Evolutionary conservation across 2,113 vertebrate genomes (phyloP).

Genomic region (Syrrhaptes paradoxus): DNA sequence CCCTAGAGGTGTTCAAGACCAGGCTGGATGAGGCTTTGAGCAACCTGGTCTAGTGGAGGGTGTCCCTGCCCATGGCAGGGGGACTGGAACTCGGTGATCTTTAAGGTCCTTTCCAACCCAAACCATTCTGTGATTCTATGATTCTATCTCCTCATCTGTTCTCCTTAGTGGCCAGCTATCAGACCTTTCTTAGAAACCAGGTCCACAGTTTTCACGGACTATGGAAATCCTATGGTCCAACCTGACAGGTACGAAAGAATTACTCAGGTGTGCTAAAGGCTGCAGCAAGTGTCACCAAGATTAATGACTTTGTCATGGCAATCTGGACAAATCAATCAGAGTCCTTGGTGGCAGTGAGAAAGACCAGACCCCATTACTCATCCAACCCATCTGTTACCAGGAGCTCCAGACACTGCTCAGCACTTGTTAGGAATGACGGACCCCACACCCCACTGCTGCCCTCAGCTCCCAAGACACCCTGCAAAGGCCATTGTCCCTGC

Average conservation of each 20-base stretch:
- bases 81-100: too few relatives aligned
- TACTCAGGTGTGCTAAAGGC: background rate
- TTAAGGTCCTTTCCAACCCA: too few relatives aligned
- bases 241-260: constrained; percentile 23
- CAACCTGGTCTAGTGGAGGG: too few relatives aligned
- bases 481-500: background rate
- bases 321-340: constrained; percentile 31
- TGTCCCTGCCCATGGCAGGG: too few relatives aligned
- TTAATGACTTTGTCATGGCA: constrained; percentile 29
- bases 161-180: background rate
- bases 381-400: background rate
- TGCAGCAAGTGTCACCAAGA: constrained; percentile 35
- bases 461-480: background rate
- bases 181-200: background rate
- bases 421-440: background rate
- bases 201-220: background rate
- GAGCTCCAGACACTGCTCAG: background rate
- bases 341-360: background rate
- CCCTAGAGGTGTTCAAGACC: too few relatives aligned
- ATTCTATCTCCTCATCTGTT: background rate
- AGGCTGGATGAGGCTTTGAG: too few relatives aligned
- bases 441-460: background rate
- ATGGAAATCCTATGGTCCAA: background rate
- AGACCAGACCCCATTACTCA: background rate
- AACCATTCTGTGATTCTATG: too few relatives aligned